Evolutionary conservation across 1,140 invertebrate species (phyloP), one percentile per base, ranked within the genome.

Genomic region (Hypsibius dujardini): DNA sequence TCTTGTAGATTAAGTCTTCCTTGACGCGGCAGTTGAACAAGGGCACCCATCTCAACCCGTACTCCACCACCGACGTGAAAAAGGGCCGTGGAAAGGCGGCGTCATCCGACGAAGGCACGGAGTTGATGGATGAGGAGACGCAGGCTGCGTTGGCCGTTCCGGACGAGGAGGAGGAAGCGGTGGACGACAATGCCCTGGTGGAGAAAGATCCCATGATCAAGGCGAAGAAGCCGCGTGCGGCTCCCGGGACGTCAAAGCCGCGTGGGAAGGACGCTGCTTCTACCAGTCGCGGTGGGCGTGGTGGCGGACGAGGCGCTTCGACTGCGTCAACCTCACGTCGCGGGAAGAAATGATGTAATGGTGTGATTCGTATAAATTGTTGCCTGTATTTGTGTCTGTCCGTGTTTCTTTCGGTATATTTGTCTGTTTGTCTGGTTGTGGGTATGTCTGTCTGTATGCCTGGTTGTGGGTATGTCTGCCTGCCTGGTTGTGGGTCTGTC

Each of bases 1-100:
- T 74, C 46, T 1, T 46, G 2, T 74, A 90, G 86, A 85, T 88
- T 0, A 98, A 97, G 83, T 85, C 90, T 28, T 90, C 93, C 0
- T 88, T 98, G 77, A 98, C 94, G 0, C 84, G 90, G 60, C 82
- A 86, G 0, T 94, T 93, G 77, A 97, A 96, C 77, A 96, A 95
- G 78, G 86, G 86, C 73, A 81, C 84, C 0, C 79, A 83, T 46
- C 79, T 86, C 62, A 83, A 87, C 70, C 87, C 88, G 1, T 91
- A 91, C 77, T 81, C 84, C 2, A 83, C 84, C 28, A 83, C 82
- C 50, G 79, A 80, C 2, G 80, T 78, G 47, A 28, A 78, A 82
- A 72, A 86, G 75, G 77, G 75, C 59, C 81, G 82, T 73, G 78
- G 77, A 1, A 79, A 76, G 0, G 77, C 73, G 1, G 75, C 72